Evolutionary conservation across 2,113 vertebrate species (phyloP), one percentile per base, ranked within the genome.

Genomic region (Lanius collurio): DNA sequence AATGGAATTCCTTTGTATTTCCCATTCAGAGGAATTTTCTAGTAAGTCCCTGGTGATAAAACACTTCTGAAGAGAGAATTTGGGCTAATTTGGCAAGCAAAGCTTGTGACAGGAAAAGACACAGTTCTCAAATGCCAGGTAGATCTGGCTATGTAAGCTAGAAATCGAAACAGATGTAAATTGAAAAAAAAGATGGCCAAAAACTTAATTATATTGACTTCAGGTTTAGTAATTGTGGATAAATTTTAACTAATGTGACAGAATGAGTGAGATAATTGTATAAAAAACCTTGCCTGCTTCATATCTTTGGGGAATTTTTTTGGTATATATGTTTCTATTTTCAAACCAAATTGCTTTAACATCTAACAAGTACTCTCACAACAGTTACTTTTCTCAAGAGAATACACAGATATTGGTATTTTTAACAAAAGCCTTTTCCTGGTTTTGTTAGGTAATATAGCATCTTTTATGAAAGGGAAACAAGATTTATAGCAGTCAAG

Each of bases 341-440:
- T 93, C 39, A 92, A 74, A 63, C 57, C 7, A 70, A 68, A 63
- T 81, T 81, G n/a, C 57, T 89, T 74, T 39, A 87, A 47, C 26
- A 83, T 90, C 87, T 83, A 30, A 37, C 47, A 83, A 60, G 55
- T 37, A 87, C 41, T 42, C 41, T 88, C 56, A 52, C 23, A 90
- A 33, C 24, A 94, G 33, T 53, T 62, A 60, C 49, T 41, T 50
- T 93, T 56, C 83, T 68, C 47, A 75, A 90, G 90, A 59, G 47
- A 91, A 74, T 55, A 73, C 22, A 60, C 26, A 85, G 71, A 28
- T 63, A 91, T 0, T 11, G 5, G 21, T 88, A 44, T 86, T 96
- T 96, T 97, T 90, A 95, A 90, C 67, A 89, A 84, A 89, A 79
- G 26, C 21, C 11, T 87, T 82, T 85, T 76, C 23, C 30, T 71